Conservation (phyloP, 2,113 vertebrate genomes). For the Austrofundulus limnaeus region DNA sequence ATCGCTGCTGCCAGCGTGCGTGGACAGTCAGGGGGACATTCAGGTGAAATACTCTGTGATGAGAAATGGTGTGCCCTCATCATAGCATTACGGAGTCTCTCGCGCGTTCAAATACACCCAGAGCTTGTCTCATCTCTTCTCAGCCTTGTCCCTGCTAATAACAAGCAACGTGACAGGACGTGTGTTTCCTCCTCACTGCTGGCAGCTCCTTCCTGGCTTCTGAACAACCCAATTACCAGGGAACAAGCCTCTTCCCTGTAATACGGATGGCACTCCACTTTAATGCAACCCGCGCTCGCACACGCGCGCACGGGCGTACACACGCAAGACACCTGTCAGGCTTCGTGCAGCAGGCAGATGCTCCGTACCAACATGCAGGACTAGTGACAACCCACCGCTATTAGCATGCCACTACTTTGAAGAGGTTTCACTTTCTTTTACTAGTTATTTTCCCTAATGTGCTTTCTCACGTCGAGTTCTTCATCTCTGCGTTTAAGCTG, state of each 20-base stretch:
- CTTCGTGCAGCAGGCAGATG: conserved; percentile 72
- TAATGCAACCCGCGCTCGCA: conserved; percentile 46
- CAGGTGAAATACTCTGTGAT: conserved; percentile 58
- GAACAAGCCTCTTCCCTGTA: conserved; percentile 78
- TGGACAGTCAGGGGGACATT: conserved; percentile 54
- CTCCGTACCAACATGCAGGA: conserved; percentile 67
- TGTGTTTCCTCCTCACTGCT: conserved; percentile 76
- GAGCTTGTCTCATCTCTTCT: conserved; percentile 65
- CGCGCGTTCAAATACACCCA: conserved; percentile 27
- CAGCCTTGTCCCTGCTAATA: conserved; percentile 77
- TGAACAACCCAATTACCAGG: conserved; percentile 81
- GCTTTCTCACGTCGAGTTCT: conserved; percentile 69
- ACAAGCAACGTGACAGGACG: conserved; percentile 78
- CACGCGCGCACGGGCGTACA: conserved; percentile 46
- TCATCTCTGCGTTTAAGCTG: conserved; percentile 65
- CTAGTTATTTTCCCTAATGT: conserved; percentile 78
- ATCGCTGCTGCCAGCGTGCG: conserved; percentile 47
- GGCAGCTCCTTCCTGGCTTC: conserved; percentile 75
- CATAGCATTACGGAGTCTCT: conserved; percentile 55
- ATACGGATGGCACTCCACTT: conserved; percentile 72
- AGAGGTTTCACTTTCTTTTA: conserved; percentile 76
- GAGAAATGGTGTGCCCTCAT: conserved; percentile 45
- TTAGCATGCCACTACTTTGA: conserved; percentile 77
- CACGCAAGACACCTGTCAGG: conserved; percentile 73
- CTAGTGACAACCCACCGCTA: conserved; percentile 79